Evolutionary conservation across 2,113 vertebrate genomes (phyloP), one percentile per base, ranked within the genome.

Genomic region (Pachycephala philippinensis): DNA sequence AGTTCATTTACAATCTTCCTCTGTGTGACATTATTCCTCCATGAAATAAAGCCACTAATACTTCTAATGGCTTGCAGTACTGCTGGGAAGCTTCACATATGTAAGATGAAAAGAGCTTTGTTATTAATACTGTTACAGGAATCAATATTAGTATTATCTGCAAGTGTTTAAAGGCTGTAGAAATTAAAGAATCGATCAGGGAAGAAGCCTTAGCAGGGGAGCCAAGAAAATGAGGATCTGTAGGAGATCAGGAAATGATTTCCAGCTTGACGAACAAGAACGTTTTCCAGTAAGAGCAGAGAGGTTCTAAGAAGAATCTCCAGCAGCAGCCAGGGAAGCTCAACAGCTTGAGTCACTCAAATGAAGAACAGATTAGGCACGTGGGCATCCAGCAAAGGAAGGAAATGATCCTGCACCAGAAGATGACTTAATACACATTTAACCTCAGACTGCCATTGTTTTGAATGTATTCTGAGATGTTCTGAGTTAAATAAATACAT

Each of bases 331-430:
- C 95, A 93, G 88, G 74, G 90, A 75, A 96, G 88, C 80, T 95
- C 83, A 71, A 57, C 0, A 11, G 72, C 47, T 93, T 96, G 90
- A 96, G 76, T 96, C 92, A 95, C 65, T 75, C 74, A 80, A 90
- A 95, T 68, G 81, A 91, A 91, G 91, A 93, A 76, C 87, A 88
- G 90, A 96, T 93, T 50, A 91, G 89, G 78, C 84, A 85, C 28
- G 24, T 2, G 5, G 89, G 78, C 92, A 80, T 61, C 70, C 35
- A 94, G 85, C 24, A 70, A 91, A 94, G 95, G 92, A 94, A 96
- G 95, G 93, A 96, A 97, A 96, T 87, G 74, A 92, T 91, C 84
- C 76, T 92, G 72, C 76, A 95, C 40, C 69, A 92, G 60, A 72
- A 81, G 64, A 92, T 54, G 45, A 95, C 80, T 84, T 92, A 95